Conservation (phyloP, 1,140 invertebrate genomes). For the Macrosteles quadrilineatus region DNA sequence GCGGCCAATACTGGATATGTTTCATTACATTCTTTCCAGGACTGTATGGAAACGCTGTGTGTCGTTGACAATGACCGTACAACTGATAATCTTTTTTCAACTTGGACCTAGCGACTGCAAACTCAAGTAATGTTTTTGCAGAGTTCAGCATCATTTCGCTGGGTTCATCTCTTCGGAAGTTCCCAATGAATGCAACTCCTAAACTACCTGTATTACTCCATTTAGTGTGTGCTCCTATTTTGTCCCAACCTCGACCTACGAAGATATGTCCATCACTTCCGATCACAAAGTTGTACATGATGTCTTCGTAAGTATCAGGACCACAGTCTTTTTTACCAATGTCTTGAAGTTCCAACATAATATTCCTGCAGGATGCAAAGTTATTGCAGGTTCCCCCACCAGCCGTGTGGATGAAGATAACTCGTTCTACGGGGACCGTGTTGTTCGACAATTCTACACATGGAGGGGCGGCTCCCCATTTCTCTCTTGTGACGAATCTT, state of each 20-base stretch:
- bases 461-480: background rate
- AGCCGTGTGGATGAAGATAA: background rate
- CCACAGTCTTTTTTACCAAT: background rate
- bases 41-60: background rate
- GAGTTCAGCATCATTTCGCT: background rate
- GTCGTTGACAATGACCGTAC: background rate
- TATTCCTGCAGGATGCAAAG: background rate
- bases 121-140: background rate
- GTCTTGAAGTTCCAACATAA: background rate
- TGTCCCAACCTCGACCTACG: constrained; percentile 72
- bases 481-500: background rate
- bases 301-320: constrained; percentile 64
- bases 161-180: constrained; percentile 42
- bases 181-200: constrained; percentile 63
- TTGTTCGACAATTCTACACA: background rate
- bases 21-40: constrained; percentile 9
- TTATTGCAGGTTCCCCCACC: background rate
- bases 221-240: constrained; percentile 64
- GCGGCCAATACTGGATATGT: constrained; percentile 16
- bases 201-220: constrained; percentile 66
- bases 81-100: background rate
- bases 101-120: background rate
- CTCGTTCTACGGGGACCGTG: background rate
- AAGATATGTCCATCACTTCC: constrained; percentile 67
- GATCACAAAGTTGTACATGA: constrained; percentile 69